Conservation (phyloP, 2,888 invertebrate species). For the Branchellion lobata region DNA sequence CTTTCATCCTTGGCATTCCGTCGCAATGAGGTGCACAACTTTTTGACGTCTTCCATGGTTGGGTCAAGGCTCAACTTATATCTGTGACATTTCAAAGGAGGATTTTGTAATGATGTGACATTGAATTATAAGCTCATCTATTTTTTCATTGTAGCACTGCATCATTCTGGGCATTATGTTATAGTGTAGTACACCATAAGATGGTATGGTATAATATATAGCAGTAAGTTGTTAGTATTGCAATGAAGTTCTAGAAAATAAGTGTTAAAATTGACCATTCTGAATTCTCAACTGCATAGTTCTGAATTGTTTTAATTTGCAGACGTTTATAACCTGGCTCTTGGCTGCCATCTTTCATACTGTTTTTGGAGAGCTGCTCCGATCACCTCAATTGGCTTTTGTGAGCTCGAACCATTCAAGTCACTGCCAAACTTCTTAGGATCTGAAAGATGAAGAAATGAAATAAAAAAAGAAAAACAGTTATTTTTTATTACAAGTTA, state of each 20-base stretch:
- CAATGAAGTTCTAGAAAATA: no score
- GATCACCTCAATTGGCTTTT: slow-evolving; percentile 87
- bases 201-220: no score
- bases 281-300: no score
- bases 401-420: slow-evolving; percentile 54
- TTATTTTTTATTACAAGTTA: not conserved
- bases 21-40: slow-evolving; percentile 87
- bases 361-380: slow-evolving; percentile 87
- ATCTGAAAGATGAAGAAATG: slow-evolving; percentile 57
- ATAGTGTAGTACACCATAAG: no score
- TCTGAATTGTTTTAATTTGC: no score
- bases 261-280: no score
- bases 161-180: no score
- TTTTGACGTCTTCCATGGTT: slow-evolving; percentile 95
- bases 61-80: slow-evolving; percentile 97
- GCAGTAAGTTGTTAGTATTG: no score
- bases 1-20: slow-evolving; percentile 96
- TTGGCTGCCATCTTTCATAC: slow-evolving; percentile 97
- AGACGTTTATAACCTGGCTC: slow-evolving; percentile 68
- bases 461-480: slow-evolving; percentile 12
- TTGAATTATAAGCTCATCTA: no score
- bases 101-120: no score
- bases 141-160: no score
- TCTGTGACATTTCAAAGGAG: no score
- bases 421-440: slow-evolving; percentile 66